Conservation (phyloP, 2,797 vertebrate genomes). For the Chiroxiphia lanceolata region DNA sequence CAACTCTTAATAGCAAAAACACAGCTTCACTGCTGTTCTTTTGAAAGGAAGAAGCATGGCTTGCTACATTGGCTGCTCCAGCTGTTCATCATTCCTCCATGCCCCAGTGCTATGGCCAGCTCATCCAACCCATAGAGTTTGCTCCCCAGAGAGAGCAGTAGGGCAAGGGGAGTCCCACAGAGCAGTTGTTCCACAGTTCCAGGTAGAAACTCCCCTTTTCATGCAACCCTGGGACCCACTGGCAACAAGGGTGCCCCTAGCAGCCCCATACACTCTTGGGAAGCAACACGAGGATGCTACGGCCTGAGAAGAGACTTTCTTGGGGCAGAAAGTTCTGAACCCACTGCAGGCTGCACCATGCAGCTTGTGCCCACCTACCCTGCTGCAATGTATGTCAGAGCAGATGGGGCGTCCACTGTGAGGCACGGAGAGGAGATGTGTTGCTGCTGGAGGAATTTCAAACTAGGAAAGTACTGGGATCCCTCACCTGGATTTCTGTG, state of each 20-base stretch:
- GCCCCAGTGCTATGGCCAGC: not conserved
- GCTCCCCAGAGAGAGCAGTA: not conserved
- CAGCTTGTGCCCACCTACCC: not conserved
- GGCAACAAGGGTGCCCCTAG: not conserved
- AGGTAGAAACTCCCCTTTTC: not conserved
- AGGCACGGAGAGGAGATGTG: not conserved
- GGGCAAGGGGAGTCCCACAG: not conserved
- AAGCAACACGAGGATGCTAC: not conserved
- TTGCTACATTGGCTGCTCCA: not conserved
- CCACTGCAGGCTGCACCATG: not conserved
- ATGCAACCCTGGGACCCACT: not conserved
- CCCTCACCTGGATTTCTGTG: not conserved
- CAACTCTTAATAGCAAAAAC: not conserved
- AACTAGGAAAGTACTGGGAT: not conserved
- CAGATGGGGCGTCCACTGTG: not conserved
- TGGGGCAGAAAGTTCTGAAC: not conserved
- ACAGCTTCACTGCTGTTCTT: not conserved
- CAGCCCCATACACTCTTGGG: not conserved
- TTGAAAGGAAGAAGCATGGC: accelerated
- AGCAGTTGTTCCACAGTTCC: not conserved
- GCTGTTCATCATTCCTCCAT: not conserved
- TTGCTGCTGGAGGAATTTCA: not conserved
- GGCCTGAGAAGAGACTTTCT: not conserved
- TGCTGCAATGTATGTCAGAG: not conserved
- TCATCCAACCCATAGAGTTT: not conserved